Evolutionary conservation across 2,797 vertebrate species (phyloP), one percentile per base, ranked within the genome.

Genomic region (Picus viridis): DNA sequence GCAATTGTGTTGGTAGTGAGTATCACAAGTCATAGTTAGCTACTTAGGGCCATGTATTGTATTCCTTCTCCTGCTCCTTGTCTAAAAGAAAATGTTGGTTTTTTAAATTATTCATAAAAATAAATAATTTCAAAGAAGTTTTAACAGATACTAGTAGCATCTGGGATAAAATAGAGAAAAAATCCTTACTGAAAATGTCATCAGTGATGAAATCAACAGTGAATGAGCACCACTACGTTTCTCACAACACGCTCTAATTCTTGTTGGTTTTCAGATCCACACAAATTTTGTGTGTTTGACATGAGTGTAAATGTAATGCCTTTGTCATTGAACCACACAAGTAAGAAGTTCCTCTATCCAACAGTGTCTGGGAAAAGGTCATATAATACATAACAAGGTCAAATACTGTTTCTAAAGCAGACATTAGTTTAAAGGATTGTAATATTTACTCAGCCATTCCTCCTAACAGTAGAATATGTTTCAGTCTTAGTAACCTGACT

Each of bases 401-500:
- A 92, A 89, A 59, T 18, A 32, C 27, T 86, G 4, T 74, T 95
- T 92, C 53, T 83, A 86, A 89, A 85, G 22, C 19, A 90, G 36
- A 54, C 2, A 53, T 74, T 85, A 54, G 74, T 92, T 84, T 75
- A 84, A 88, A 79, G 22, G 36, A 62, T 61, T 32, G 12, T 49
- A 14, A 2, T 23, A 24, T 74, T 83, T 81, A 22, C 18, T 64
- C 56, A 78, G 65, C 9, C 16, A 43, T 88, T 93, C 26, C 89
- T 41, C 63, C 19, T 79, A 92, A 74, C 12, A 63, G 22, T 14
- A 90, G 80, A 76, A 85, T 88, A 34, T 91, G 7, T 85, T 95
- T 92, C 67, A 82, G 4, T 49, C 49, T 36, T 49, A 74, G 45
- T 16, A 82, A 53, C 20, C 80, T 87, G 32, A 81, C 78, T 86